These are phyloP conservation scores for Pocillopora verrucosa DNA, from an alignment of 64 coral and sea anemone species.

Conservation along the genomic window DNA sequence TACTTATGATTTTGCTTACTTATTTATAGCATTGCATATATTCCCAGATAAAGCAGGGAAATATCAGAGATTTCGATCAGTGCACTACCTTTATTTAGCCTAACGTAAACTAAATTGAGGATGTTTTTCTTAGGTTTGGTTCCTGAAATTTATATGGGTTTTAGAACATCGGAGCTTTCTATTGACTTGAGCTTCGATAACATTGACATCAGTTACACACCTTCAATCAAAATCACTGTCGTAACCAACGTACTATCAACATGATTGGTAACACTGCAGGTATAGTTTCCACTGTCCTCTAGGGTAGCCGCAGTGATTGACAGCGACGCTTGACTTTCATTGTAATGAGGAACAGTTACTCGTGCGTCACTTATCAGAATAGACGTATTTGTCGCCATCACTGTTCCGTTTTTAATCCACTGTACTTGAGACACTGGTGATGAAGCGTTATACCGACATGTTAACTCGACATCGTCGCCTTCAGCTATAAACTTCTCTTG, in stretches of 20 bases:
- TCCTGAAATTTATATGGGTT: too few relatives aligned
- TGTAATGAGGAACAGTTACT: not conserved
- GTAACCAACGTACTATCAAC: slow-evolving; percentile 1
- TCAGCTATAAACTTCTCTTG: not conserved
- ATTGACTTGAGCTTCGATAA: too few relatives aligned
- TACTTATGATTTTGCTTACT: too few relatives aligned
- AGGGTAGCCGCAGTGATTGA: not conserved
- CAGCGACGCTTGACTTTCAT: not conserved
- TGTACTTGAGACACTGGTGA: not conserved
- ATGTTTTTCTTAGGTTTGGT: too few relatives aligned
- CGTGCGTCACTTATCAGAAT: slow-evolving; percentile 2
- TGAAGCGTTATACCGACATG: slow-evolving; percentile 20
- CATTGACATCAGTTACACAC: not conserved
- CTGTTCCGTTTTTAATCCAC: not conserved
- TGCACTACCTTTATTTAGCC: too few relatives aligned
- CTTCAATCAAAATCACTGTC: not conserved
- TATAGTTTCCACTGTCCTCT: slow-evolving; percentile 1
- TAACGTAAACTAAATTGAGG: too few relatives aligned
- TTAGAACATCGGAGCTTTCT: too few relatives aligned
- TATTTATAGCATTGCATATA: too few relatives aligned
- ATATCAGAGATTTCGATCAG: too few relatives aligned
- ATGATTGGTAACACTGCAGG: not conserved
- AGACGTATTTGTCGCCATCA: not conserved
- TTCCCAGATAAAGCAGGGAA: too few relatives aligned
- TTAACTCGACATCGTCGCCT: slow-evolving; percentile 4